Base-by-base conservation (phyloP, 2,888 invertebrate genomes). In the Plagodis pulveraria region DNA sequence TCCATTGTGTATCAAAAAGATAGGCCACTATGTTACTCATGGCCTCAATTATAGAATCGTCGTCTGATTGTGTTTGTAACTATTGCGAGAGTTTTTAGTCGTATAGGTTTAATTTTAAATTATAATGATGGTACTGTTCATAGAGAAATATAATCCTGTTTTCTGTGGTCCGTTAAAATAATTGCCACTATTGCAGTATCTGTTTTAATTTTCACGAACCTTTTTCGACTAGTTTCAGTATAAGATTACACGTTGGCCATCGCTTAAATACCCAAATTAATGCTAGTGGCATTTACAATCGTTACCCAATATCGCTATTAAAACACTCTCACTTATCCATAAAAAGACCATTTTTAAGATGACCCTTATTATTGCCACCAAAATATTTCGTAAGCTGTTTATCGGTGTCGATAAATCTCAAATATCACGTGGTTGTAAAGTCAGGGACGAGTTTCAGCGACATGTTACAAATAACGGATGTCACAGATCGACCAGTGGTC, bases 341-440 rank as follows among this genome's bases (percentile, higher is more conserved):
- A 49, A 49, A 38, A 49, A 49, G 48, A 35, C 6, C 11, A 49
- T 11, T 32, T 35, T 38, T 32, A 5, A 41, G 48, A 55, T 43
- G 43, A 0, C 42, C 32, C 48, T 41, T 52, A 45, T 53, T 47
- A 41, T 34, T 41, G 22, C 5, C 47, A n/a, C 36, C 35, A 32
- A 43, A 35, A 49, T 11, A 36, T 55, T 55, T 36, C 48, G 43
- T 32, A 55, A 55, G 9, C 2, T 32, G 8, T 10, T 43, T 55
- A 55, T 55, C 55, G 33, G 43, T 32, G 35, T 32, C 35, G 5
- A 36, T 55, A 55, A 43, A 48, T 55, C 43, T 49, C 35, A 22
- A 22, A 33, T 36, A 22, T n/a, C 41, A 36, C 34, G 50, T 22
- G 35, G 10, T 9, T 6, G 11, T 50, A 43, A 51, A 43, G 36